Evolutionary conservation across 2,113 vertebrate species (phyloP), one percentile per base, ranked within the genome.

Genomic region (Lutjanus erythropterus): DNA sequence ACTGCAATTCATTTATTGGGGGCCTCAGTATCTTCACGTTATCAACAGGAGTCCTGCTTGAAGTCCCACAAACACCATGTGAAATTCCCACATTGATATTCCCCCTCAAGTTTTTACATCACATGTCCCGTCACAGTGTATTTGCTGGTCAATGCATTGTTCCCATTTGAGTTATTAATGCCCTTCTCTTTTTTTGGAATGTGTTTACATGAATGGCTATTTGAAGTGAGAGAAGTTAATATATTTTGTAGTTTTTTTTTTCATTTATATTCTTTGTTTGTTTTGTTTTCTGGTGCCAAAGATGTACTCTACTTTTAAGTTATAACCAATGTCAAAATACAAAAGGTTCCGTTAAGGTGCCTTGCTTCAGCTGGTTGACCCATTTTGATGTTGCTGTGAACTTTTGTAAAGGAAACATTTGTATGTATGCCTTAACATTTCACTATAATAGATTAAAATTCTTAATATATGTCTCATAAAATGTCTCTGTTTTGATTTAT

Each of bases 141-240:
- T 86, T 85, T 94, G 95, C 95, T 89, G 95, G 95, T 90, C 94
- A 89, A 44, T 81, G 90, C 89, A 69, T 47, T 61, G 89, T 89
- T 53, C 66, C 70, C n/a, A 31, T 87, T 78, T 61, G 46, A 79
- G 50, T 72, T 75, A 55, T 72, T 75, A 55, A 80, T 49, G 31
- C 68, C 88, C 67, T 80, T 88, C 60, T 80, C 29, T 75, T 76
- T 73, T 83, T 84, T 86, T 85, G 85, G 88, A 93, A 88, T 91
- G 75, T 91, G 94, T 95, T 95, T 95, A 95, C 93, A 94, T 88
- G 84, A 94, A 92, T 90, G 91, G 84, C 84, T 90, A 83, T 93
- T 92, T 89, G 90, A 94, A 93, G 93, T 90, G 87, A 94, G 87
- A 95, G 71, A 93, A 87, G 80, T 92, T 96, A 95, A 96, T 96